Base-by-base conservation (phyloP, 2,113 vertebrate species). In the Saccopteryx bilineata region DNA sequence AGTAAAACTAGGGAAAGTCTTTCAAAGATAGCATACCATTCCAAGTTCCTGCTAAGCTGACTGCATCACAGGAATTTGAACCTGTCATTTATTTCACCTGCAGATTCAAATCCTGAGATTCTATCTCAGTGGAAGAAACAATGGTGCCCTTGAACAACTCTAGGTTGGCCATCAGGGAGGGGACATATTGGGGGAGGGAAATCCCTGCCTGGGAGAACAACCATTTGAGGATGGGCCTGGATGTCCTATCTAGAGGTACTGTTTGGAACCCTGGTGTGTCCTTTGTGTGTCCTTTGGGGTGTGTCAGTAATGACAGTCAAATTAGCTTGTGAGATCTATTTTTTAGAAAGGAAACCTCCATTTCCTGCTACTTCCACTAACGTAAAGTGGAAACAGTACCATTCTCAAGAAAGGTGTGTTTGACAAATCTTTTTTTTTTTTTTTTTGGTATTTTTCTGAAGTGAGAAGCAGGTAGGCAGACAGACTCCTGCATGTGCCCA, bases 261-360 rank as follows among this genome's bases (percentile, higher is more conserved):
- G 18, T 69, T 71, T 92, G 68, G 75, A 61, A 50, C 24, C 18
- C 28, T 21, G 7, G 19, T 87, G 26, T 92, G 28, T 61, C 65
- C 19, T 94, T 23, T 79, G 19, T 87, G 26, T 92, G 28, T 61
- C 65, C 19, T 94, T 23, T 79, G 54, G 52, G 75, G 5, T 56
- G 21, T 46, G 52, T 80, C 66, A 76, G 66, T 69, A 52, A 65
- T 71, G 85, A 86, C 17, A 90, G 48, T 83, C 28, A 28, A 87
- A 52, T 10, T 52, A 90, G 39, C 33, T 93, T 90, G 69, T 87
- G 80, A 85, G 24, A 93, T 68, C 90, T 80, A 31, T 86, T 90
- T 74, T 80, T 9, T 63, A 83, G 58, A 95, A 94, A 56, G 82
- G 50, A 95, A 90, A 82, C 79, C 31, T 92, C 82, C 28, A 68